phyloP scores from a whole-genome alignment of 2,797 vertebrate species.

The Centropyge bicolor region DNA sequence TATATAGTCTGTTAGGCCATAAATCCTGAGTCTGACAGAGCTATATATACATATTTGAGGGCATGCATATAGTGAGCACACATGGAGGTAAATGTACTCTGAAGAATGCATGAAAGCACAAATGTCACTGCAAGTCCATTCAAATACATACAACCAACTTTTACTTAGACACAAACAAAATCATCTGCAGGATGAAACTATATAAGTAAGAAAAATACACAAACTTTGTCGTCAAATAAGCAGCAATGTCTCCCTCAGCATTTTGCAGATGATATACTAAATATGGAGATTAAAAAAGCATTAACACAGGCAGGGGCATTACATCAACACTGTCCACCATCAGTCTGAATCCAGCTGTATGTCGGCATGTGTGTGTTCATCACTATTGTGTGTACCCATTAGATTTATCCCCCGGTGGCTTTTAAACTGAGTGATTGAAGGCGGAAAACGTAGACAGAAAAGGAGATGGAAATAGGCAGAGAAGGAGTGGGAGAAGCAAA shows the following conservation, averaged over 20 bases:
- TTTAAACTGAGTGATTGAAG: slow-evolving; percentile 57
- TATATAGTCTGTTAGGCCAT: background rate
- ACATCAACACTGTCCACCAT: slow-evolving; percentile 37
- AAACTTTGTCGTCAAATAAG: background rate
- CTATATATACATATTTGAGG: slow-evolving; percentile 1
- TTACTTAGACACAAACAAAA: slow-evolving; percentile 1
- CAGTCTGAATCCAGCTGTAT: slow-evolving; percentile 25
- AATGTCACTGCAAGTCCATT: background rate
- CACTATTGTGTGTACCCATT: slow-evolving; percentile 28
- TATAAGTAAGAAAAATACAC: background rate
- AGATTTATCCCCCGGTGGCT: slow-evolving; percentile 51
- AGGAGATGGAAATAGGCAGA: slow-evolving; percentile 35
- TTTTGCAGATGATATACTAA: slow-evolving; percentile 41
- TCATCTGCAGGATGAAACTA: background rate
- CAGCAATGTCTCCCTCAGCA: slow-evolving; percentile 6
- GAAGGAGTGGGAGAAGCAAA: slow-evolving; percentile 3
- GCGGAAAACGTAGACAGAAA: slow-evolving; percentile 34
- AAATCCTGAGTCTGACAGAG: slow-evolving; percentile 13
- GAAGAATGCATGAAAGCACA: slow-evolving; percentile 12
- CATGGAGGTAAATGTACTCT: slow-evolving; percentile 22
- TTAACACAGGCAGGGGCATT: slow-evolving; percentile 37
- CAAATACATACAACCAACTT: slow-evolving; percentile 5
- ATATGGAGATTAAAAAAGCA: slow-evolving; percentile 54
- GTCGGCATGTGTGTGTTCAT: slow-evolving; percentile 10
- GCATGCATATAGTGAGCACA: slow-evolving; percentile 1